Evolutionary conservation across 1,140 invertebrate species (phyloP), one percentile per base, ranked within the genome.

Genomic region (Coptotermes formosanus): DNA sequence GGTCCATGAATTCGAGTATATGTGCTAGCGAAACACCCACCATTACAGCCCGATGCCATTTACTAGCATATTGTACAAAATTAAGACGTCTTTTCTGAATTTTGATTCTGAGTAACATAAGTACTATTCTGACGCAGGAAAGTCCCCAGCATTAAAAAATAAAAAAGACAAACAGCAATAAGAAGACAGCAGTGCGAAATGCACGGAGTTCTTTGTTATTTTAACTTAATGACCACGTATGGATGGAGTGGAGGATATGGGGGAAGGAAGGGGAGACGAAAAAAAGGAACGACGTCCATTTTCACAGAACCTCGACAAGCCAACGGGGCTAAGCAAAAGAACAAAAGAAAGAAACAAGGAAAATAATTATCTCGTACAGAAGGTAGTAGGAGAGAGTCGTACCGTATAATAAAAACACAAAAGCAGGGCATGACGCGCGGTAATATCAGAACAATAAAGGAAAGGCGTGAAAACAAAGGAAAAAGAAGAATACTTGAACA

Each of bases 361-460:
- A 84, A 84, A 84, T 84, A 84, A 84, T 84, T 84, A 84, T 84
- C 83, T 84, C 45, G 23, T 30, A 84, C 45, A 84, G 83, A 84
- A 55, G 83, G 30, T n/a, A 84, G 48, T 30, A 52, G 83, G 30
- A 84, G 30, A 84, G 83, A 48, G 83, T 59, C 45, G 52, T 45
- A 84, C 23, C n/a, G 30, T 52, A 32, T 84, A 45, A 52, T 52
- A 52, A 52, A 84, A 84, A 84, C 83, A 84, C 83, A 84, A 84
- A 84, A 84, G 83, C 44, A 45, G 45, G 83, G 83, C 83, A 84
- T n/a, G 64, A 75, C 59, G 59, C 38, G 82, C 83, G 83, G 48
- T 48, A 48, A 83, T 83, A 83, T 83, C 43, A 83, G 83, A 83
- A 83, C 83, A 45, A 32, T 84, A 84, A 84, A 84, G 83, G 52